Evolutionary conservation across 2,113 vertebrate species (phyloP).

Genomic region (Melanerpes formicivorus): DNA sequence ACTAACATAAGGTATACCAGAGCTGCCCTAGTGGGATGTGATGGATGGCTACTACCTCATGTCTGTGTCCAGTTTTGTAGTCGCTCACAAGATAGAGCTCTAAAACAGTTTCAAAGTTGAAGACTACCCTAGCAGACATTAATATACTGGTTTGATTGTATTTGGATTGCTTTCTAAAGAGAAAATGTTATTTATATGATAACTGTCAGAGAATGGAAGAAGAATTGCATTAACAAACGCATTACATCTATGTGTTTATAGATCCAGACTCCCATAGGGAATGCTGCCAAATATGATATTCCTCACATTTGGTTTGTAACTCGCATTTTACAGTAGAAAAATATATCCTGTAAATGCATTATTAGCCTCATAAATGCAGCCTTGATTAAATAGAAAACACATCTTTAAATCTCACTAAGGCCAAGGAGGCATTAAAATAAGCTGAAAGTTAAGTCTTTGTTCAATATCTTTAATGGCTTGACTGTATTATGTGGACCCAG

Average conservation of each 20-base stretch:
- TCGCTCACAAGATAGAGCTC: not conserved
- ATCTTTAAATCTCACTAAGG: not conserved
- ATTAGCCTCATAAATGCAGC: not conserved
- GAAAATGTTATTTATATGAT: slow-evolving; percentile 53
- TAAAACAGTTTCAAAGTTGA: not conserved
- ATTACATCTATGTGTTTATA: slow-evolving; percentile 52
- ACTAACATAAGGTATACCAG: rapidly evolving
- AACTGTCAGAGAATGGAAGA: slow-evolving; percentile 59
- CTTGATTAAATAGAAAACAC: not conserved
- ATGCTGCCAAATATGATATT: slow-evolving; percentile 47
- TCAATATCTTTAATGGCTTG: not conserved
- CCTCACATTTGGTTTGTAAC: slow-evolving; percentile 15
- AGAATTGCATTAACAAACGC: slow-evolving; percentile 48
- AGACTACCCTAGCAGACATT: not conserved
- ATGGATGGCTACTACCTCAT: not conserved
- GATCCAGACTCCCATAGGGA: slow-evolving; percentile 57
- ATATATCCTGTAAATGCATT: not conserved
- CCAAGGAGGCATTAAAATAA: not conserved
- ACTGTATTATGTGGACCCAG: not conserved
- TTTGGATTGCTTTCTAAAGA: slow-evolving; percentile 52
- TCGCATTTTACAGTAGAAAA: slow-evolving; percentile 5
- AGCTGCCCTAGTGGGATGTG: too few relatives aligned
- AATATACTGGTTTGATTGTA: slow-evolving; percentile 25
- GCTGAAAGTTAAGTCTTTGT: not conserved
- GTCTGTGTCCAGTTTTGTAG: not conserved